These are phyloP conservation scores for Hypselothyrea guttata DNA, from an alignment of 2,888 invertebrate genomes.

Conservation along the genomic window DNA sequence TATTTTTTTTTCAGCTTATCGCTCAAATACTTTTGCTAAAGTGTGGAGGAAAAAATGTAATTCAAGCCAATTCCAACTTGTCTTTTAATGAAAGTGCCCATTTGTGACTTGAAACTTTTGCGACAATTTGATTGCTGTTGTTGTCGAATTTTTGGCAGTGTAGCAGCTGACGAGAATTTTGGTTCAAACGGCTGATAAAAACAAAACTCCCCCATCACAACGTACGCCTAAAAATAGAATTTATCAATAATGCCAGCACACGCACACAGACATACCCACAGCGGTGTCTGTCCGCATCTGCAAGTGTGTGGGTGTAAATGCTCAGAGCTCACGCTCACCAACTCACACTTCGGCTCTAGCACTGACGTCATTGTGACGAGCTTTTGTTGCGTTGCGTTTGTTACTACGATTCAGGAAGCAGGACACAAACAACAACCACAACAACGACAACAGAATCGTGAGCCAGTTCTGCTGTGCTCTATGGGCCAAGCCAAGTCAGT, in stretches of 20 bases:
- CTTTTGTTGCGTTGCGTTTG: conserved; percentile 47
- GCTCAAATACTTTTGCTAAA: too few species aligned
- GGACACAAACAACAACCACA: conserved; percentile 54
- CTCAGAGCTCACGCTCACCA: conserved; percentile 50
- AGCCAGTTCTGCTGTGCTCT: conserved; percentile 41
- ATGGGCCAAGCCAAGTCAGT: conserved; percentile 60
- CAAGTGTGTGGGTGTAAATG: conserved; percentile 51
- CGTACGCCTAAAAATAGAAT: conserved; percentile 64
- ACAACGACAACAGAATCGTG: conserved; percentile 2
- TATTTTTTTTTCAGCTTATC: too few species aligned
- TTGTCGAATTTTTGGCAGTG: too few species aligned
- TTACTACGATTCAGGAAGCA: conserved; percentile 71
- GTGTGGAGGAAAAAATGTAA: too few species aligned
- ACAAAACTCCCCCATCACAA: conserved; percentile 61
- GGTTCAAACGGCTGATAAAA: conserved; percentile 52
- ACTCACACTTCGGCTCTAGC: too few species aligned
- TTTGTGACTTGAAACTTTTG: too few species aligned
- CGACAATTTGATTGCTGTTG: too few species aligned
- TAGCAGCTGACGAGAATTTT: conserved; percentile 39
- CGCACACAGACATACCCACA: conserved; percentile 26
- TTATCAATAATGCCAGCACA: conserved; percentile 64
- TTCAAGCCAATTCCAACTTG: too few species aligned
- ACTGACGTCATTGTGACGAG: conserved; percentile 79
- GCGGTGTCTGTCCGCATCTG: background rate
- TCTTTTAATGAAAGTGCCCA: too few species aligned